These are phyloP conservation scores for Sinella curviseta DNA, from an alignment of 1,140 invertebrate genomes.

Conservation along the genomic window DNA sequence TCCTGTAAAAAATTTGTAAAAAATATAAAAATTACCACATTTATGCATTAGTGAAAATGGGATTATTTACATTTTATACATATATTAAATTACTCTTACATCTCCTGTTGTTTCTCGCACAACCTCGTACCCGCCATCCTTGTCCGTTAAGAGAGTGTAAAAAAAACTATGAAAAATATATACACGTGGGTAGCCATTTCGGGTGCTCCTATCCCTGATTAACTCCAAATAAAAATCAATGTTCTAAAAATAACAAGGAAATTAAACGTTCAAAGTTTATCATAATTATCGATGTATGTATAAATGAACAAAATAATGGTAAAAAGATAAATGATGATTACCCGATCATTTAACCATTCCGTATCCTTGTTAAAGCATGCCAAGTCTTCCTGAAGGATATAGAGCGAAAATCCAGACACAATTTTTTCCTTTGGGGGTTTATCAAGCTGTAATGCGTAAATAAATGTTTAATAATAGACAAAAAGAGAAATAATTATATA, in stretches of 20 bases:
- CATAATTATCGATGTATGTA: no score
- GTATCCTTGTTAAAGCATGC: neutral
- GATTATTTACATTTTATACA: neutral
- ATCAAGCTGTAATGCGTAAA: neutral
- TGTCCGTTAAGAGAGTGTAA: neutral
- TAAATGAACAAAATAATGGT: no score
- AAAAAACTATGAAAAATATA: slow-evolving; percentile 22
- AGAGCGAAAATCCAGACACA: neutral
- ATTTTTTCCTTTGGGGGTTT: slow-evolving; percentile 15
- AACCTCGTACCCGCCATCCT: neutral
- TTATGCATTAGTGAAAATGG: neutral
- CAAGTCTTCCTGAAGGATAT: neutral
- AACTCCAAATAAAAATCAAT: slow-evolving; percentile 22
- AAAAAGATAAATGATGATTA: no score
- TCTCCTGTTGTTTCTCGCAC: slow-evolving; percentile 9
- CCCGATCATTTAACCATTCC: slow-evolving; percentile 2
- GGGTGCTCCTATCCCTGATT: neutral
- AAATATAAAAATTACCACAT: neutral
- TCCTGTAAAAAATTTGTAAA: slow-evolving; percentile 14
- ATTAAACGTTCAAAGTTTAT: neutral
- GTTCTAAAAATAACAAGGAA: neutral
- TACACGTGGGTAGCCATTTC: neutral
- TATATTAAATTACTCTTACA: neutral
- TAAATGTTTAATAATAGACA: neutral
- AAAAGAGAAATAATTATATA: neutral